Conservation (phyloP, 2,888 invertebrate genomes). For the Hemaris fuciformis region DNA sequence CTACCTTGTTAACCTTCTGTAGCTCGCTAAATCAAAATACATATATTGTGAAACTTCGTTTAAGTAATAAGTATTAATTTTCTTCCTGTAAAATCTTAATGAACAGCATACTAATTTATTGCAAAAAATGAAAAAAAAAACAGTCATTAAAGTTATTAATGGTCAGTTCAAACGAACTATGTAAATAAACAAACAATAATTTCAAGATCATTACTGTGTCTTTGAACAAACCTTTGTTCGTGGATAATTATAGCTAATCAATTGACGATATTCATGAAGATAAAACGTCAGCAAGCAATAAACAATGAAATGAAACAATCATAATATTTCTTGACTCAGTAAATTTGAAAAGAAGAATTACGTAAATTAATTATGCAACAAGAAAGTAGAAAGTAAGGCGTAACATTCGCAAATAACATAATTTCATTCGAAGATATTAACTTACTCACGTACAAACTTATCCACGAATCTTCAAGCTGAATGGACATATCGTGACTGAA, state of each 20-base stretch:
- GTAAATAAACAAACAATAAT: neutral
- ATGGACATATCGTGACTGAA: neutral
- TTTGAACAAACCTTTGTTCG: neutral
- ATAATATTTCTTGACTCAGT: neutral
- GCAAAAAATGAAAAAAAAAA: too few species aligned
- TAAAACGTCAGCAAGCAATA: neutral
- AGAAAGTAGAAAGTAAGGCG: slow-evolving; percentile 2
- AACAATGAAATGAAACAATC: neutral
- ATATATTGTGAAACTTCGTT: too few species aligned
- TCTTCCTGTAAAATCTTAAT: too few species aligned
- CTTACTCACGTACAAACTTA: slow-evolving; percentile 5
- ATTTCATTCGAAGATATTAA: neutral
- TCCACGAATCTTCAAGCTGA: neutral
- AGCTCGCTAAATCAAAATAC: too few species aligned
- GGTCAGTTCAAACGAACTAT: neutral
- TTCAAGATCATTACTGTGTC: neutral
- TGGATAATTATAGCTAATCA: neutral
- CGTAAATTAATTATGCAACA: neutral
- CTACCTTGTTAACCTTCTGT: neutral
- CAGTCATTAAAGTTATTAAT: neutral
- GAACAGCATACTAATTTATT: too few species aligned
- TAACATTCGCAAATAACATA: neutral
- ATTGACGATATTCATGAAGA: neutral
- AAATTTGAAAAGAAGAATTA: neutral
- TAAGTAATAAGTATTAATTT: too few species aligned